Conservation (phyloP, 2,113 vertebrate species). For the Nannospalax galili region DNA sequence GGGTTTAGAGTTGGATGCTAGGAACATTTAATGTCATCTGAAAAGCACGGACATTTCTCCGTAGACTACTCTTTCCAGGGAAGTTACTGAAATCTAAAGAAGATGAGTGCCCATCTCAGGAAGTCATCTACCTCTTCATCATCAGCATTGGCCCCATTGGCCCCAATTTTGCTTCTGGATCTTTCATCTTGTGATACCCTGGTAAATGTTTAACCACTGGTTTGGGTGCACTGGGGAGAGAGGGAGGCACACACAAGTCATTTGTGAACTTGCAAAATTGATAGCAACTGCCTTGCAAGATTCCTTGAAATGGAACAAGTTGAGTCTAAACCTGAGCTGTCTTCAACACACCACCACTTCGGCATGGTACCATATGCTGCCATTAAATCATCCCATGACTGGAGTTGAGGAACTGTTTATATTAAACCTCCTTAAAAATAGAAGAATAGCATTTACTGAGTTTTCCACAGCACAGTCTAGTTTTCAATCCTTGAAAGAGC, state of each 20-base stretch:
- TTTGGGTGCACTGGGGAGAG: not conserved
- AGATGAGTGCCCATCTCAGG: constrained; percentile 6
- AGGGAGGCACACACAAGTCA: not conserved
- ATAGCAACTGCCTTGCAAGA: not conserved
- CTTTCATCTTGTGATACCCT: not conserved
- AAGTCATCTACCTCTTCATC: not conserved
- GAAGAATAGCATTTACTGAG: constrained; percentile 28
- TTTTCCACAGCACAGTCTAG: constrained; percentile 2
- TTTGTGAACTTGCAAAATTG: not conserved
- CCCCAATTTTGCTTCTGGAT: not conserved
- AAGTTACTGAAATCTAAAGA: constrained; percentile 37
- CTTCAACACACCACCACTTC: not conserved
- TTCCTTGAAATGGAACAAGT: constrained; percentile 11
- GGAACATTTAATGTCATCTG: not conserved
- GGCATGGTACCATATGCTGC: not conserved
- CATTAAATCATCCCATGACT: not conserved
- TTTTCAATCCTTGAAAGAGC: constrained; percentile 38
- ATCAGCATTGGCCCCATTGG: not conserved
- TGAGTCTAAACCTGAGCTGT: not conserved
- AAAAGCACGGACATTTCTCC: constrained; percentile 27
- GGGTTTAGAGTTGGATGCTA: not conserved
- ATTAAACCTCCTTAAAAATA: constrained; percentile 60
- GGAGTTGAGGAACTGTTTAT: constrained; percentile 23
- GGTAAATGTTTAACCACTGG: not conserved
- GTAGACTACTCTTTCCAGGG: not conserved